Conservation (phyloP, 2,888 invertebrate genomes). For the Pinctada fucata region DNA sequence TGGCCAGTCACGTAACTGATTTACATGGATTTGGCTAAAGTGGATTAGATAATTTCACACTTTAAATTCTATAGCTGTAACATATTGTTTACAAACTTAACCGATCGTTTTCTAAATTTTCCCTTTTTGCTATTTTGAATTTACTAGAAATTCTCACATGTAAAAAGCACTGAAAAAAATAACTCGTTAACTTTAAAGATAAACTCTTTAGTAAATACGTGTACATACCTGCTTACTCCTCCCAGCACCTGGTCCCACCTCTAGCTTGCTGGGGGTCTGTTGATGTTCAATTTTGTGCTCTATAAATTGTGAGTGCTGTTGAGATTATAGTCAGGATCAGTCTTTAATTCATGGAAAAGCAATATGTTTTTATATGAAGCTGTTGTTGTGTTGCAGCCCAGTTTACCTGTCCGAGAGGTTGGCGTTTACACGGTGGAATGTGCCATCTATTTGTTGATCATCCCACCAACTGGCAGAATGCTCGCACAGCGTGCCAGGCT, state of each 20-base stretch:
- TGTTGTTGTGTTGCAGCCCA: conserved; percentile 34
- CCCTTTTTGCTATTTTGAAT: not conserved
- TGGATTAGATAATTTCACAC: too few species aligned
- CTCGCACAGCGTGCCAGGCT: conserved; percentile 27
- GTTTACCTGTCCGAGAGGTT: conserved; percentile 44
- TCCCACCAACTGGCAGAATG: conserved; percentile 17
- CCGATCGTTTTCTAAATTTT: not conserved
- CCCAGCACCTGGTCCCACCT: too few species aligned
- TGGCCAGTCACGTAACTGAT: too few species aligned
- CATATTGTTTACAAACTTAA: too few species aligned
- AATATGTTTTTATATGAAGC: not conserved
- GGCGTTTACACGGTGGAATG: conserved; percentile 29
- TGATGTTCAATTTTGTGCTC: too few species aligned
- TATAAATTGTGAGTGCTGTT: too few species aligned
- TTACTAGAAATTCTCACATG: not conserved
- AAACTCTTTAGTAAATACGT: not conserved
- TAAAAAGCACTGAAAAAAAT: not conserved
- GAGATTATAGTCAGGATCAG: too few species aligned
- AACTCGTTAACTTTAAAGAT: too few species aligned
- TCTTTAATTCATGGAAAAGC: not conserved
- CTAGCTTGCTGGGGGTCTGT: too few species aligned
- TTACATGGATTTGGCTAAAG: too few species aligned
- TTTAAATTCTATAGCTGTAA: too few species aligned
- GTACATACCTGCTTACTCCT: too few species aligned
- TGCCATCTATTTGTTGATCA: conserved; percentile 50